A percentile compares a stretch with the other conserved stretches of the same genome.
These are phyloP conservation scores for Macropodus opercularis DNA, from an alignment of 2,797 vertebrate genomes.

Conservation along the genomic window DNA sequence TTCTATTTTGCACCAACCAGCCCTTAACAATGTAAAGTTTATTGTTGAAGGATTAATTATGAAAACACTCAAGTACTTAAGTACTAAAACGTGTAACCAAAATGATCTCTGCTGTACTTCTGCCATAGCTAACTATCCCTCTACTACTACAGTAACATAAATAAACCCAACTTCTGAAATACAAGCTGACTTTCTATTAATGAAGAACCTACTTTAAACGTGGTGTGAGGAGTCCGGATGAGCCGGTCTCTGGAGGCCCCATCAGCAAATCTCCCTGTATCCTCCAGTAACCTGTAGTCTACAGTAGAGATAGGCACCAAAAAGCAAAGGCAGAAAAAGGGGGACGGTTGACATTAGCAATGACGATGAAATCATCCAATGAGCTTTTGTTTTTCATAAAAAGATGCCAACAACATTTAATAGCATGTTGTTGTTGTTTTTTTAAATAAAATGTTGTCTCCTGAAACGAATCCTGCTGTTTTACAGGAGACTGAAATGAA, in stretches of 20 bases:
- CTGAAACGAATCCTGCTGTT: not conserved
- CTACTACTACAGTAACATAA: too few relatives aligned
- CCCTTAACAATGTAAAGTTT: too few relatives aligned
- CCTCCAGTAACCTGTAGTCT: conserved; percentile 98
- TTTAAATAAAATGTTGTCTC: not conserved
- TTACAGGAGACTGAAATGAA: not conserved
- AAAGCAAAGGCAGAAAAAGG: not conserved
- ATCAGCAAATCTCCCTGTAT: conserved; percentile 88
- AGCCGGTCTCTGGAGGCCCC: conserved; percentile 83
- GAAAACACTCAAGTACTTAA: too few relatives aligned
- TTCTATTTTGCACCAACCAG: too few relatives aligned
- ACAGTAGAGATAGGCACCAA: conserved; percentile 42
- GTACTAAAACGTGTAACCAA: too few relatives aligned
- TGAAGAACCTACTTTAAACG: conserved; percentile 57
- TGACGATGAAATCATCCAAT: too few relatives aligned
- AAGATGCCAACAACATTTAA: not conserved
- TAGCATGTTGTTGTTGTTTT: too few relatives aligned
- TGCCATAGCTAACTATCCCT: not conserved
- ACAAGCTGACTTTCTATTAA: not conserved
- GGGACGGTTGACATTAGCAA: not conserved
- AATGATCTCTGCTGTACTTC: not conserved
- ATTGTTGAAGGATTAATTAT: too few relatives aligned
- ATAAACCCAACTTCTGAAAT: not conserved
- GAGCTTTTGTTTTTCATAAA: not conserved
- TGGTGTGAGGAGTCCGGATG: conserved; percentile 50